Conservation (phyloP, 2,113 vertebrate species). For the Acinonyx jubatus region DNA sequence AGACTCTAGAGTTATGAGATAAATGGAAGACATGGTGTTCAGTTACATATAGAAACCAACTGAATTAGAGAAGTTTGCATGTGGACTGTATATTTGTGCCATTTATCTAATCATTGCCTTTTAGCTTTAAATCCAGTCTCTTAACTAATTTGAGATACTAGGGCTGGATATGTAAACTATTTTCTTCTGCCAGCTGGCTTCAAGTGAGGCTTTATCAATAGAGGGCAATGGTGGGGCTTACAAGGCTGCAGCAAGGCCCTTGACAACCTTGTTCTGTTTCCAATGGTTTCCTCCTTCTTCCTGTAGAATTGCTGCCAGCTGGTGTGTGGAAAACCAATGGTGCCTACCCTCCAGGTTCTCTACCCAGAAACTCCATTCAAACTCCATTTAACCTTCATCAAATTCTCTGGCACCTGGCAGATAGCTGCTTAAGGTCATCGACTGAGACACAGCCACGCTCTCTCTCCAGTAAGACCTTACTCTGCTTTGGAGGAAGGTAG, state of each 20-base stretch:
- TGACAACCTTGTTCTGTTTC: fast-evolving
- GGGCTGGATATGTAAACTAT: background rate
- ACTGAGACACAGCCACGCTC: too few species aligned
- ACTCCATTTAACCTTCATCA: background rate
- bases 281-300: background rate
- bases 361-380: background rate
- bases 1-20: background rate
- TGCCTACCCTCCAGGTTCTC: background rate
- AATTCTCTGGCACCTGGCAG: background rate
- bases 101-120: background rate
- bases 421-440: too few species aligned
- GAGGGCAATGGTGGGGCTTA: background rate
- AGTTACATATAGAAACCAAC: background rate
- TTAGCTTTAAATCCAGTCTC: background rate
- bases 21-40: background rate
- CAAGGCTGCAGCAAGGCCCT: background rate
- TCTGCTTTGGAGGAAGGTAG: background rate
- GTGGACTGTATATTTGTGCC: background rate
- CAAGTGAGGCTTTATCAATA: background rate
- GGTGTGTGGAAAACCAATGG: background rate
- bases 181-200: background rate
- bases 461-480: background rate
- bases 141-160: background rate
- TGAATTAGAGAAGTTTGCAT: background rate
- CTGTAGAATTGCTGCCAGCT: background rate